Evolutionary conservation across 2,113 vertebrate species (phyloP).

Genomic region (Penelope pileata): DNA sequence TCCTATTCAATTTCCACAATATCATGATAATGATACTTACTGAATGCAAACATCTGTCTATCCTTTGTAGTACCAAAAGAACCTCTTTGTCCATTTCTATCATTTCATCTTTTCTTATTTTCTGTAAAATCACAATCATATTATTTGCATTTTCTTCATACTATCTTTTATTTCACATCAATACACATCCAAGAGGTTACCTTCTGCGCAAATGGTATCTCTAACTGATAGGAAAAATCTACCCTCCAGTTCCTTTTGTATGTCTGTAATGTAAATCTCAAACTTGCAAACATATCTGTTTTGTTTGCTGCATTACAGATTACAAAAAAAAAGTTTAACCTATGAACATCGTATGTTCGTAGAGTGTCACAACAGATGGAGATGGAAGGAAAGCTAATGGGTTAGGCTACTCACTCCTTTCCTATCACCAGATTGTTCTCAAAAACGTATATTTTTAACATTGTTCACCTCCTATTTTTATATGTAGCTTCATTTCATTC

Average conservation of each 20-base stretch:
- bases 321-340: not conserved
- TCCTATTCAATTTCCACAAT: not conserved
- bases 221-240: constrained; percentile 2
- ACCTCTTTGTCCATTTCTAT: not conserved
- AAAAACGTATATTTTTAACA: not conserved
- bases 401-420: not conserved
- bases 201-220: not conserved
- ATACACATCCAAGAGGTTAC: not conserved
- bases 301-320: not conserved
- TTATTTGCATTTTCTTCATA: not conserved
- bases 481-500: constrained; percentile 2
- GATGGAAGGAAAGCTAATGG: not conserved
- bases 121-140: not conserved
- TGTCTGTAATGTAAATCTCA: not conserved
- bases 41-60: constrained; percentile 10
- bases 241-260: not conserved
- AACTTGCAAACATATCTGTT: not conserved
- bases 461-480: not conserved
- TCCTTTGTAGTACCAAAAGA: not conserved
- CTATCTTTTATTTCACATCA: not conserved
- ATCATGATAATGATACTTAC: not conserved
- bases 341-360: not conserved
- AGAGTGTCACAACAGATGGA: not conserved
- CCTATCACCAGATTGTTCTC: not conserved
- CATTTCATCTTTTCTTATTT: not conserved